phyloP scores from a whole-genome alignment of 2,113 vertebrate genomes.

The Pitta sordida region DNA sequence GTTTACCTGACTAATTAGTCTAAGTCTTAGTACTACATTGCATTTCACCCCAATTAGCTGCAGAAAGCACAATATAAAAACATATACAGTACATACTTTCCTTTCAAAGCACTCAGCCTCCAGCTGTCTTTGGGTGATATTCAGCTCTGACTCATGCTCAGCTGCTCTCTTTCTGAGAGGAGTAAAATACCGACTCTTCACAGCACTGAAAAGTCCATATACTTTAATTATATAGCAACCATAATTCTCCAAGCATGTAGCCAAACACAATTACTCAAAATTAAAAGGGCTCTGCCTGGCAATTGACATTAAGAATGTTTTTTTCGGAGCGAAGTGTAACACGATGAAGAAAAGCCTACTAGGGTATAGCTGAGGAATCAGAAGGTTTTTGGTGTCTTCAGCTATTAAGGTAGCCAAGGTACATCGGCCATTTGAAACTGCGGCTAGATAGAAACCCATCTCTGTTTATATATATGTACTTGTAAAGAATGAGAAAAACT shows the following conservation, averaged over 20 bases:
- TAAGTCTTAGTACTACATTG: neutral
- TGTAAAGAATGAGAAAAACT: neutral
- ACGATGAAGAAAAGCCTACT: neutral
- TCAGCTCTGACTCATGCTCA: conserved; percentile 75
- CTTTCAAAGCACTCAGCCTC: conserved; percentile 78
- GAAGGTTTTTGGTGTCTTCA: neutral
- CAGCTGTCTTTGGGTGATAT: conserved; percentile 78
- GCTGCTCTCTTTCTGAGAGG: conserved; percentile 75
- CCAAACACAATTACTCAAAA: neutral
- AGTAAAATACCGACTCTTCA: conserved; percentile 70
- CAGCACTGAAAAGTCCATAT: conserved; percentile 46
- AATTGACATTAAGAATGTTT: neutral
- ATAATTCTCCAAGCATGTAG: neutral
- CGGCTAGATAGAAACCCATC: neutral
- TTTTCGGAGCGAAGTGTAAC: neutral
- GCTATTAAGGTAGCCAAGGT: neutral
- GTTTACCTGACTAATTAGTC: neutral
- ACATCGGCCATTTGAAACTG: neutral
- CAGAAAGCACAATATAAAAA: neutral
- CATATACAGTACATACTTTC: conserved; percentile 65
- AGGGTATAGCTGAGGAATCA: neutral
- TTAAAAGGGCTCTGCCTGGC: neutral
- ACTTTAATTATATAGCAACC: neutral
- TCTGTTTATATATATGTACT: neutral
- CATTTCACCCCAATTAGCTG: neutral